Evolutionary conservation across 2,113 vertebrate species (phyloP).

Genomic region (Pluvianellus socialis): DNA sequence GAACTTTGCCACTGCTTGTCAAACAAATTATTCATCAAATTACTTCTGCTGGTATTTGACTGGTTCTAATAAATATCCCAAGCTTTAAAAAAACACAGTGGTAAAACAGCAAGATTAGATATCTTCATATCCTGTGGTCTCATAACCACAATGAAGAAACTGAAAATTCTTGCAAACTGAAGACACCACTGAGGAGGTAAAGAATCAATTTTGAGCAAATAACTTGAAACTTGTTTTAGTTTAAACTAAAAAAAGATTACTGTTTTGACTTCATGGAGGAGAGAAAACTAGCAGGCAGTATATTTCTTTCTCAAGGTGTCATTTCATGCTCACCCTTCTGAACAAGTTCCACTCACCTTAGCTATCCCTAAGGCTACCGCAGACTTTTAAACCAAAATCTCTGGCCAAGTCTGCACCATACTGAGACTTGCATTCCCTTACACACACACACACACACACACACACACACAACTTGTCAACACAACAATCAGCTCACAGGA

Average conservation of each 20-base stretch:
- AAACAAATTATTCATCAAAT: constrained; percentile 25
- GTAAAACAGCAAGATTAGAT: not conserved
- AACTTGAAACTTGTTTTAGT: not conserved
- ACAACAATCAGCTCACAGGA: not conserved
- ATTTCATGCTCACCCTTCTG: not conserved
- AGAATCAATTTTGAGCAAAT: not conserved
- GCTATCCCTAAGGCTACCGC: not conserved
- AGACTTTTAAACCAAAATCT: not conserved
- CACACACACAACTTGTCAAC: not conserved
- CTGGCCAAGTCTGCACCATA: not conserved
- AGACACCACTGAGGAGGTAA: not conserved
- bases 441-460: not conserved
- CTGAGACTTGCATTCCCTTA: not conserved
- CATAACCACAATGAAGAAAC: not conserved
- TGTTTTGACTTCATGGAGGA: not conserved
- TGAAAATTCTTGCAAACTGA: not conserved
- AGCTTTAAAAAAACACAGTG: not conserved
- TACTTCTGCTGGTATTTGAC: not conserved
- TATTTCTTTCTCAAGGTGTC: not conserved
- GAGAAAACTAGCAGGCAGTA: not conserved
- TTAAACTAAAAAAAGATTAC: not conserved
- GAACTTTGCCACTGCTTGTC: constrained; percentile 18
- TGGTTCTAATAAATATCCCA: not conserved
- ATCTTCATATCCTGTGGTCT: not conserved
- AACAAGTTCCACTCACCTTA: not conserved